phyloP scores from a whole-genome alignment of 1,140 invertebrate species.

The Macrosteles quadrilineatus region DNA sequence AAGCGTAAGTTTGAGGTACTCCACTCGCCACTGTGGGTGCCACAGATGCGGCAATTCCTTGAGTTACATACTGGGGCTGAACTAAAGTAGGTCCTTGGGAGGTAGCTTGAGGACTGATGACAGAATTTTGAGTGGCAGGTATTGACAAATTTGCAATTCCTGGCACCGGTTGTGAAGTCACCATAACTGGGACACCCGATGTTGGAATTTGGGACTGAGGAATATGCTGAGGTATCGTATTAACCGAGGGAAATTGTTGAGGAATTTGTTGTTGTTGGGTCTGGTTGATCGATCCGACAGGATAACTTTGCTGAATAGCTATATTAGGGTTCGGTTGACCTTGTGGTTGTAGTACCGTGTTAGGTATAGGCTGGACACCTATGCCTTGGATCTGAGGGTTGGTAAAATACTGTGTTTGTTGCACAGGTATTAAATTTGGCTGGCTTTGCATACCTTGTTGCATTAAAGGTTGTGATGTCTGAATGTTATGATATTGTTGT shows the following conservation, averaged over 20 bases:
- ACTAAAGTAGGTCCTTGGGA: conserved; percentile 54
- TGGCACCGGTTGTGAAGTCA: not conserved
- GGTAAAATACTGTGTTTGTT: conserved; percentile 31
- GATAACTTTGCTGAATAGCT: conserved; percentile 15
- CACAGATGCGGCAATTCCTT: conserved; percentile 39
- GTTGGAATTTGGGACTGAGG: conserved; percentile 7
- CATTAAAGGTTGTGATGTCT: conserved; percentile 53
- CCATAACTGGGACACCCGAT: conserved; percentile 8
- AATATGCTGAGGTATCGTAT: conserved; percentile 19
- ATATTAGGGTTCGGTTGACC: conserved; percentile 25
- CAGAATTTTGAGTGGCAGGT: conserved; percentile 41
- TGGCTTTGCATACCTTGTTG: conserved; percentile 51
- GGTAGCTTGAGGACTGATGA: conserved; percentile 42
- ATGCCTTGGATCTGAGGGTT: conserved; percentile 27
- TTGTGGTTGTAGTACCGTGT: conserved; percentile 25
- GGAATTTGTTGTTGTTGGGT: conserved; percentile 34
- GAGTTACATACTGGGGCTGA: conserved; percentile 53
- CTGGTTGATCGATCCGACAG: conserved; percentile 36
- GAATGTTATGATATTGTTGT: conserved; percentile 52
- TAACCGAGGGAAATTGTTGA: not conserved
- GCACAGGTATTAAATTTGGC: conserved; percentile 45
- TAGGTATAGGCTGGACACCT: conserved; percentile 12
- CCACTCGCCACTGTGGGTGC: not conserved
- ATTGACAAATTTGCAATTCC: conserved; percentile 18
- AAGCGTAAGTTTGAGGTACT: conserved; percentile 16